Evolutionary conservation across 2,888 invertebrate genomes (phyloP).

Genomic region (Lomographa bimaculata): DNA sequence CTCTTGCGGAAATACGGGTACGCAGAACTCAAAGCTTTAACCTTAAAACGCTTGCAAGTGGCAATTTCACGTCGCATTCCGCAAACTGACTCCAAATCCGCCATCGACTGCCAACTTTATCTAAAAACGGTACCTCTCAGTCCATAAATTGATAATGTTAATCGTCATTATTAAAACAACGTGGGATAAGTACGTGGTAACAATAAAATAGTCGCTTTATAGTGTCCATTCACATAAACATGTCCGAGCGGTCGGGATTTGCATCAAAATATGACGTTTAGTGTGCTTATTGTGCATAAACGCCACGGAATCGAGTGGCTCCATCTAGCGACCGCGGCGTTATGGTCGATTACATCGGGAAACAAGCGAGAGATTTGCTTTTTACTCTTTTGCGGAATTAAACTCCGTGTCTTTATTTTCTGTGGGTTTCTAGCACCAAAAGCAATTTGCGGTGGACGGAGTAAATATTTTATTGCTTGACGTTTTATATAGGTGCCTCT

Average conservation of each 20-base stretch:
- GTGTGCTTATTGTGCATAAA: slow-evolving; percentile 59
- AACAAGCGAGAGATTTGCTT: slow-evolving; percentile 53
- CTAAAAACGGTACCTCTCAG: slow-evolving; percentile 57
- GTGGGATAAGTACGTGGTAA: slow-evolving; percentile 53
- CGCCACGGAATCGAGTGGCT: slow-evolving; percentile 47
- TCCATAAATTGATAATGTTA: slow-evolving; percentile 77
- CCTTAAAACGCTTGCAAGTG: neutral
- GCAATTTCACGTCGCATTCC: neutral
- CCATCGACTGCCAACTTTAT: slow-evolving; percentile 47
- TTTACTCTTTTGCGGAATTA: slow-evolving; percentile 41
- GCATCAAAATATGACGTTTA: slow-evolving; percentile 61
- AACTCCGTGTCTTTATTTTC: slow-evolving; percentile 33
- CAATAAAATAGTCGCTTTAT: slow-evolving; percentile 74
- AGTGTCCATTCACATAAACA: slow-evolving; percentile 67
- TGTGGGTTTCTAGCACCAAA: slow-evolving; percentile 30
- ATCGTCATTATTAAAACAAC: slow-evolving; percentile 78
- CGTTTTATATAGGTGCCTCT: no score
- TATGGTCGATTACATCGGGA: slow-evolving; percentile 57
- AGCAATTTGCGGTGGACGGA: slow-evolving; percentile 25
- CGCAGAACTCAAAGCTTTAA: no score
- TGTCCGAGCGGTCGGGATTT: slow-evolving; percentile 57
- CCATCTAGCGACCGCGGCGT: slow-evolving; percentile 54
- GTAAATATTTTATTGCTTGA: slow-evolving; percentile 20
- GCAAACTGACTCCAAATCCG: slow-evolving; percentile 29
- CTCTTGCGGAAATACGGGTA: no score